phyloP scores from a whole-genome alignment of 2,888 invertebrate species.

The Nephrocerus scutellatus region DNA sequence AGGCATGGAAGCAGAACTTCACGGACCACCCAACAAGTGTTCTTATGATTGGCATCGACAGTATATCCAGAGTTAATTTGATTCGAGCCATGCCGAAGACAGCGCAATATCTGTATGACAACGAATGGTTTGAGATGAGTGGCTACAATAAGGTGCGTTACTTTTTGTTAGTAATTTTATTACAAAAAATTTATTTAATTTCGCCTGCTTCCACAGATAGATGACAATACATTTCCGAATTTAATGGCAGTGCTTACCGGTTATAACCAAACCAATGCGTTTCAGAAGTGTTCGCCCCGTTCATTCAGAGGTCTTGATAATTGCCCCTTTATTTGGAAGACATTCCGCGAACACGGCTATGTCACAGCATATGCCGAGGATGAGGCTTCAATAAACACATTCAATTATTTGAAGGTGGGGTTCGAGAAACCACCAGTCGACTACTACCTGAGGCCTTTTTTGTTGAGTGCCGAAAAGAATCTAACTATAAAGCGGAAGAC shows the following conservation, averaged over 20 bases:
- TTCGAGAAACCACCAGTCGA: constrained; percentile 71
- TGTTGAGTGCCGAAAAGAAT: constrained; percentile 59
- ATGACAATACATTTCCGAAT: constrained; percentile 87
- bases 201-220: constrained; percentile 56
- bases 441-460: constrained; percentile 70
- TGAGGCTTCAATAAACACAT: constrained; percentile 61
- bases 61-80: constrained; percentile 73
- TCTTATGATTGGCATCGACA: constrained; percentile 76
- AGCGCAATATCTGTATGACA: constrained; percentile 57
- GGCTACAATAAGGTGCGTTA: constrained; percentile 62
- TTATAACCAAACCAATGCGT: constrained; percentile 49
- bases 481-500: constrained; percentile 50
- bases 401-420: constrained; percentile 63
- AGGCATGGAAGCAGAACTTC: constrained; percentile 29
- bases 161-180: too few species aligned
- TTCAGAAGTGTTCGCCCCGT: constrained; percentile 50
- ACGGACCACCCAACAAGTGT: constrained; percentile 54
- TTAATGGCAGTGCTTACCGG: constrained; percentile 77
- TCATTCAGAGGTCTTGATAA: constrained; percentile 56
- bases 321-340: constrained; percentile 71
- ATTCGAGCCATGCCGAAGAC: constrained; percentile 70
- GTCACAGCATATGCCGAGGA: constrained; percentile 78
- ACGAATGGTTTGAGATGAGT: constrained; percentile 63
- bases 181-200: neutral
- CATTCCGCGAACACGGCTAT: constrained; percentile 63